These are phyloP conservation scores for Scaptodrosophila lebanonensis DNA, from an alignment of 1,140 invertebrate genomes.

Conservation along the genomic window DNA sequence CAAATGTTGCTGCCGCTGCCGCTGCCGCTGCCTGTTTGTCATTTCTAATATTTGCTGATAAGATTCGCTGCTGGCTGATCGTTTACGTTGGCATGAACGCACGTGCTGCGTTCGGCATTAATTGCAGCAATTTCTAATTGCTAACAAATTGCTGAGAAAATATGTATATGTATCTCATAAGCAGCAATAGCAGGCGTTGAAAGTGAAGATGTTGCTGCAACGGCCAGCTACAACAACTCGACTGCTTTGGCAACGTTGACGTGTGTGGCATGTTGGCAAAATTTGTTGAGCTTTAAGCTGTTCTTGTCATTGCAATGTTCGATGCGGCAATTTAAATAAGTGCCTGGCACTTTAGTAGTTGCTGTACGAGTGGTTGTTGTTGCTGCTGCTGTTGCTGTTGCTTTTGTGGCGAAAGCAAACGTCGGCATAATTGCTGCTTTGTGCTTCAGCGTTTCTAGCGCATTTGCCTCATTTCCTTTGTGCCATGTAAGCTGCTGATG, in stretches of 20 bases:
- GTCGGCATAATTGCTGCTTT: conserved; percentile 54
- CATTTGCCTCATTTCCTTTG: conserved; percentile 46
- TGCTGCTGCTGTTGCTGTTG: too few species aligned
- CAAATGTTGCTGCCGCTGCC: too few species aligned
- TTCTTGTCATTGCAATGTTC: conserved; percentile 8
- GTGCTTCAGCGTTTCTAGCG: conserved; percentile 46
- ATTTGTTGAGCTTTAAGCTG: conserved; percentile 50
- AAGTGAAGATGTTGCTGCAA: conserved; percentile 1
- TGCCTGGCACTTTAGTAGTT: conserved; percentile 31
- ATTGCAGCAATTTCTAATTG: too few species aligned
- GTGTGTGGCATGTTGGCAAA: conserved; percentile 60
- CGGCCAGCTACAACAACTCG: conserved; percentile 1
- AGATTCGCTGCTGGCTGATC: neutral
- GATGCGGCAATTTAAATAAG: conserved; percentile 64
- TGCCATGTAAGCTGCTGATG: conserved; percentile 5
- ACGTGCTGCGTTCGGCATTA: conserved; percentile 1
- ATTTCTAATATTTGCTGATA: neutral
- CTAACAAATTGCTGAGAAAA: conserved; percentile 1
- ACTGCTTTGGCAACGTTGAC: conserved; percentile 32
- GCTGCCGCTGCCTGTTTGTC: neutral
- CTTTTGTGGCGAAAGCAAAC: conserved; percentile 25
- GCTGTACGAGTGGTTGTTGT: neutral
- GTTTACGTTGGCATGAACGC: neutral
- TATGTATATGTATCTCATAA: too few species aligned
- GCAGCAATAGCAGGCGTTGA: conserved; percentile 8